A percentile compares a stretch with the other conserved stretches of the same genome.
Conservation (phyloP, 1,140 invertebrate species). For the Akabosia matsudoensis region DNA sequence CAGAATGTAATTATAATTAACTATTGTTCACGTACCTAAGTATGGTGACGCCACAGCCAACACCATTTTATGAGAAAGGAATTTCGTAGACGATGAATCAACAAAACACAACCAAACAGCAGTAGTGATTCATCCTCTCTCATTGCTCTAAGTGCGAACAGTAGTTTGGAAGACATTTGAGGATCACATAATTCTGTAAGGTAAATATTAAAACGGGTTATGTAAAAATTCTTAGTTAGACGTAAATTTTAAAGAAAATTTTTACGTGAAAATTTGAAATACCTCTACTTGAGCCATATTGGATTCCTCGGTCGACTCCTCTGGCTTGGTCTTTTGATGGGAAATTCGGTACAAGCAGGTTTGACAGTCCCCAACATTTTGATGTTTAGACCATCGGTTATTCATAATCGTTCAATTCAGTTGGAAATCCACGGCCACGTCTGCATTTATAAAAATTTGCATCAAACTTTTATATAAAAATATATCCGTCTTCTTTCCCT, state of each 20-base stretch:
- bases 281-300: slow-evolving; percentile 28
- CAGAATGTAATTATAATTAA: too few relatives aligned
- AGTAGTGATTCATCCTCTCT: slow-evolving; percentile 45
- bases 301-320: slow-evolving; percentile 27
- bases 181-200: slow-evolving; percentile 42
- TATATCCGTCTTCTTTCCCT: too few relatives aligned
- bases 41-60: slow-evolving; percentile 62
- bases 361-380: slow-evolving; percentile 44
- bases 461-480: too few relatives aligned
- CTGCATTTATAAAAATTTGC: too few relatives aligned
- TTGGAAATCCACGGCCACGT: too few relatives aligned
- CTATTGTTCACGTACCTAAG: slow-evolving; percentile 51
- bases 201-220: too few relatives aligned
- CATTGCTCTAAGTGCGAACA: slow-evolving; percentile 44
- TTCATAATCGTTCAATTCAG: too few relatives aligned
- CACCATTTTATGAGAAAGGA: slow-evolving; percentile 61
- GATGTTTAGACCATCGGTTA: slow-evolving; percentile 42
- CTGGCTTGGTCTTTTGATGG: slow-evolving; percentile 39
- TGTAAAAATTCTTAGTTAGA: too few relatives aligned
- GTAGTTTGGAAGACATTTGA: slow-evolving; percentile 46
- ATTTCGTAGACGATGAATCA: slow-evolving; percentile 49
- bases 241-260: too few relatives aligned
- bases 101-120: slow-evolving; percentile 46
- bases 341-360: slow-evolving; percentile 45
- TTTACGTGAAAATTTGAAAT: too few relatives aligned